phyloP scores from a whole-genome alignment of 2,113 vertebrate genomes.

The Epinephelus lanceolatus region DNA sequence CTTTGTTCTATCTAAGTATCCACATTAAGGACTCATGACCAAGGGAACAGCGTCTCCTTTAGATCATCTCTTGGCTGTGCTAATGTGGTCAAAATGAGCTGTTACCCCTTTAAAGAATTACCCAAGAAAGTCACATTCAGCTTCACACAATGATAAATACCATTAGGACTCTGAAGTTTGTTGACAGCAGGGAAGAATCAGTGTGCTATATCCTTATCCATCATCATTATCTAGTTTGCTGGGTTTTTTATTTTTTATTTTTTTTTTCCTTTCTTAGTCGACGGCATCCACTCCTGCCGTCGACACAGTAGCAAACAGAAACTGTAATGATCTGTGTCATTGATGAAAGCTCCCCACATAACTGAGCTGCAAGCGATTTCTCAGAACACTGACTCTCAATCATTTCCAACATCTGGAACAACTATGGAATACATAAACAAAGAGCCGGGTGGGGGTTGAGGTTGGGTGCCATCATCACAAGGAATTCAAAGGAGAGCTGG shows the following conservation, averaged over 20 bases:
- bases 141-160: conserved; percentile 40
- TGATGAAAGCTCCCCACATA: conserved; percentile 80
- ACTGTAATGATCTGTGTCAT: conserved; percentile 80
- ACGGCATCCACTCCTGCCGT: conserved; percentile 41
- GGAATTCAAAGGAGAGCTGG: conserved; percentile 63
- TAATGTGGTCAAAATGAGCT: conserved; percentile 63
- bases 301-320: conserved; percentile 74
- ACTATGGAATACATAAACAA: conserved; percentile 80
- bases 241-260: neutral
- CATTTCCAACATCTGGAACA: conserved; percentile 84
- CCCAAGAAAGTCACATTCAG: conserved; percentile 33
- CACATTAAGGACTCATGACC: conserved; percentile 11
- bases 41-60: conserved; percentile 4
- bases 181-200: conserved; percentile 50
- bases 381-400: conserved; percentile 80
- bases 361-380: conserved; percentile 73
- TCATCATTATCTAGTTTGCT: conserved; percentile 55
- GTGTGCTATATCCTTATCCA: conserved; percentile 50
- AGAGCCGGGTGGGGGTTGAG: conserved; percentile 35
- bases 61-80: conserved; percentile 33
- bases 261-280: conserved; percentile 38
- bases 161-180: conserved; percentile 37
- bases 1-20: conserved; percentile 46
- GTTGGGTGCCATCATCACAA: conserved; percentile 64
- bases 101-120: conserved; percentile 32